Percentiles rank a stretch among this genome's conserved stretches.
Conservation (phyloP, 2,797 vertebrate species). For the Pangasius sanitwongsei region DNA sequence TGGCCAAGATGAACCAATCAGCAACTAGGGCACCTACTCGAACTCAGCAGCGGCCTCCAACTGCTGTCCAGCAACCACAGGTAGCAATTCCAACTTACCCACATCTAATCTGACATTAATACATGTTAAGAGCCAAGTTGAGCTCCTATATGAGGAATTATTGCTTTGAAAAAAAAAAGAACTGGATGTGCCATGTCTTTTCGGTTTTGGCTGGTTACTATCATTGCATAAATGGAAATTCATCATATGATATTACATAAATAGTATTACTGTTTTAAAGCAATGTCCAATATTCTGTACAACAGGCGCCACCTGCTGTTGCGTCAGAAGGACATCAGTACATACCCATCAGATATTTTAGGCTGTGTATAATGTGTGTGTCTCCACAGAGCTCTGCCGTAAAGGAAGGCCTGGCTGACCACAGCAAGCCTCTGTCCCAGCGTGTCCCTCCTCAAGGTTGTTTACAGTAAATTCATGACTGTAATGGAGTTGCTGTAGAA, state of each 20-base stretch:
- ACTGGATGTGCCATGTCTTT: not conserved
- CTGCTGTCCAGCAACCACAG: constrained; percentile 90
- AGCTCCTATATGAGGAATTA: not conserved
- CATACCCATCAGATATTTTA: not conserved
- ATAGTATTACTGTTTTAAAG: not conserved
- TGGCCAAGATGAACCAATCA: constrained; percentile 90
- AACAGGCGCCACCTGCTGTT: constrained; percentile 37
- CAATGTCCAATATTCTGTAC: not conserved
- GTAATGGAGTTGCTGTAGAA: constrained; percentile 74
- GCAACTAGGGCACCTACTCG: constrained; percentile 78
- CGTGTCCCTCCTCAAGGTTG: constrained; percentile 96
- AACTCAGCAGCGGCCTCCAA: constrained; percentile 79
- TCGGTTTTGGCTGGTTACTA: not conserved
- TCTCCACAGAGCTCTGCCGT: constrained; percentile 61
- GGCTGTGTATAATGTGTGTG: constrained; percentile 14
- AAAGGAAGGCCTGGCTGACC: constrained; percentile 85
- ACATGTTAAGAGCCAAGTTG: not conserved
- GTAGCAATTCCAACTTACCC: constrained; percentile 65
- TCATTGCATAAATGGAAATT: not conserved
- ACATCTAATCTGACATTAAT: not conserved
- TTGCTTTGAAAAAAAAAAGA: not conserved
- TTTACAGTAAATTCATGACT: constrained; percentile 89
- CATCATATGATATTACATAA: not conserved
- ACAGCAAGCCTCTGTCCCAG: constrained; percentile 87
- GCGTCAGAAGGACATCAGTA: not conserved